These are phyloP conservation scores for Siniperca chuatsi DNA, from an alignment of 2,113 vertebrate genomes.

Conservation along the genomic window DNA sequence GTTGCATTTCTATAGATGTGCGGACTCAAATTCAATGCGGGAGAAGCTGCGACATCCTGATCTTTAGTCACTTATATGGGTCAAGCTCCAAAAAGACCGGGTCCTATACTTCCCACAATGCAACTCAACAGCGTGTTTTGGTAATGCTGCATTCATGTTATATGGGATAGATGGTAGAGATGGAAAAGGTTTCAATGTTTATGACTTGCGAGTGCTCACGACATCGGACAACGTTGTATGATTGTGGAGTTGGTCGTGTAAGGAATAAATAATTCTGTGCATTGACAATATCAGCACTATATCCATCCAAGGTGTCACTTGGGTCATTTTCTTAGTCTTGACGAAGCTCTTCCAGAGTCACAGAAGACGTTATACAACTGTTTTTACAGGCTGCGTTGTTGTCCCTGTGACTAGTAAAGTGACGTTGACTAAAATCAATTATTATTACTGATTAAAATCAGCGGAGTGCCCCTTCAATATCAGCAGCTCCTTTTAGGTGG, in stretches of 20 bases:
- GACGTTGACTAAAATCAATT: too few species aligned
- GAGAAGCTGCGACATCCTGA: not conserved
- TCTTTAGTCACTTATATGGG: not conserved
- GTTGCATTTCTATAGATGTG: not conserved
- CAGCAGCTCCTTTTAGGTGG: not conserved
- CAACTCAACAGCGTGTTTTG: not conserved
- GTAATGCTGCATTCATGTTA: not conserved
- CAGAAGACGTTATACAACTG: too few species aligned
- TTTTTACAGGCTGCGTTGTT: not conserved
- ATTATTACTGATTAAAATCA: not conserved
- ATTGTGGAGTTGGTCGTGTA: not conserved
- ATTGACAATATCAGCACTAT: not conserved
- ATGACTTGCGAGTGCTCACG: too few species aligned
- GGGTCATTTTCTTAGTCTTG: not conserved
- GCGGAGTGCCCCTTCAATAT: not conserved
- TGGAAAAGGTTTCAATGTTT: too few species aligned
- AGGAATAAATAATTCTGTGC: not conserved
- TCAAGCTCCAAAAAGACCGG: too few species aligned
- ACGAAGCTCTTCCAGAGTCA: too few species aligned
- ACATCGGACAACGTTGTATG: not conserved
- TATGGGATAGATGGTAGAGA: not conserved
- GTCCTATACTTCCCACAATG: not conserved
- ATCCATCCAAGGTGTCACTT: not conserved
- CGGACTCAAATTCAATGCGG: not conserved
- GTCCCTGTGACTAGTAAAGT: not conserved